Base-by-base conservation (phyloP, 2,113 vertebrate species). In the Mohoua ochrocephala region DNA sequence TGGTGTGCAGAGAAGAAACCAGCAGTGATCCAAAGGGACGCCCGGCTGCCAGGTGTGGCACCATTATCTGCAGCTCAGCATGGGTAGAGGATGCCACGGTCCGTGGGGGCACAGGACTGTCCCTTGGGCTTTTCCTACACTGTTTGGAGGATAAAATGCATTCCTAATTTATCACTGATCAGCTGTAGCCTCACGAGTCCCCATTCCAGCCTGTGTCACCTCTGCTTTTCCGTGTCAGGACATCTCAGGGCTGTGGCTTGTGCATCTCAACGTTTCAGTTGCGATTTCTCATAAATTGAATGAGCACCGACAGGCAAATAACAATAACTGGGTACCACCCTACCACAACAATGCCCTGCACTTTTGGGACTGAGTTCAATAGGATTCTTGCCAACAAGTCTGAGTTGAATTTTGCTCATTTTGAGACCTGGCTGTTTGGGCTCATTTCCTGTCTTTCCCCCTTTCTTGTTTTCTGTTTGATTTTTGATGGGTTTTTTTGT, bases 331-430 rank as follows among this genome's bases (percentile, higher is more conserved):
- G 77, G 84, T 28, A 14, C 69, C 77, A 75, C 73, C 91, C 89
- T 84, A 8, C 81, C 78, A 45, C 90, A 93, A n/a, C 63, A 67
- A 20, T 19, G 35, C 47, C 23, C 49, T 52, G 69, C 33, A 44
- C 3, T 31, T 74, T 69, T 81, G 87, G 84, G 47, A 87, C 30
- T 11, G n/a, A 24, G 18, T n/a, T 94, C 30, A 5, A 4, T 28
- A 33, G 78, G 69, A 87, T 89, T 78, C 77, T 31, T 89, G 64
- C 60, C 89, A 84, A 18, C 22, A 1, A 80, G 17, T 63, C 60
- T 84, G 39, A 63, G 28, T 3, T 75, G 47, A 87, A 59, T 94
- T 87, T 87, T 95, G 70, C 74, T 96, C 70, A 68, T 89, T 87
- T 53, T 82, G 74, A 91, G 84, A 89, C 31, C 15, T 26, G 13